Percentiles rank a stretch among this genome's conserved stretches.
Evolutionary conservation across 2,797 vertebrate species (phyloP).

Genomic region (Enteromius afrohamiltoni): DNA sequence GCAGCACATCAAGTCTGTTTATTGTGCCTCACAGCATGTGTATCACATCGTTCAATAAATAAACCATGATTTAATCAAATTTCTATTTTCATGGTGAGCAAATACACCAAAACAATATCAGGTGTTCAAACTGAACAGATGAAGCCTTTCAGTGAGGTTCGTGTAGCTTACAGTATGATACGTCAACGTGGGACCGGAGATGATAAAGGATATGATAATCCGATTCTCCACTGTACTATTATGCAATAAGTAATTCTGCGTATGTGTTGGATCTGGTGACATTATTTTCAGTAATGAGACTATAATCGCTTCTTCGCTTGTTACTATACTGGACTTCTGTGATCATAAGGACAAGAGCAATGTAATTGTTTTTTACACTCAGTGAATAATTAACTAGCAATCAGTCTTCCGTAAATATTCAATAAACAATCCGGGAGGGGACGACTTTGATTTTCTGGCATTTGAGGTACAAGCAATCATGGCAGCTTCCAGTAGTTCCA

Average conservation of each 20-base stretch:
- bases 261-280: constrained; percentile 9
- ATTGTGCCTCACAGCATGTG: constrained; percentile 29
- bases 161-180: constrained; percentile 31
- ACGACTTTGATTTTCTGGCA: constrained; percentile 11
- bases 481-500: neutral
- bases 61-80: neutral
- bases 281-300: neutral
- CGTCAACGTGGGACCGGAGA: constrained; percentile 10
- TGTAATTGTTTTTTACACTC: neutral
- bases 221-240: constrained; percentile 33
- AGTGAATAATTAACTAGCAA: constrained; percentile 28
- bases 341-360: constrained; percentile 60
- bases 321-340: neutral
- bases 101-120: constrained; percentile 11
- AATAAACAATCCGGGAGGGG: constrained; percentile 32
- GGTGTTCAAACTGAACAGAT: constrained; percentile 14
- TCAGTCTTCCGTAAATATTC: neutral
- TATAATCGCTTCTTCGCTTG: neutral
- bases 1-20: constrained; percentile 14
- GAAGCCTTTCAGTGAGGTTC: constrained; percentile 19
- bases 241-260: constrained; percentile 29
- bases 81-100: neutral
- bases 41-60: constrained; percentile 1
- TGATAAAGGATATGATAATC: constrained; percentile 45
- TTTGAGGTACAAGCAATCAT: neutral